Evolutionary conservation across 92 coral and sea anemone species (phyloP).

Genomic region (Porites rus): DNA sequence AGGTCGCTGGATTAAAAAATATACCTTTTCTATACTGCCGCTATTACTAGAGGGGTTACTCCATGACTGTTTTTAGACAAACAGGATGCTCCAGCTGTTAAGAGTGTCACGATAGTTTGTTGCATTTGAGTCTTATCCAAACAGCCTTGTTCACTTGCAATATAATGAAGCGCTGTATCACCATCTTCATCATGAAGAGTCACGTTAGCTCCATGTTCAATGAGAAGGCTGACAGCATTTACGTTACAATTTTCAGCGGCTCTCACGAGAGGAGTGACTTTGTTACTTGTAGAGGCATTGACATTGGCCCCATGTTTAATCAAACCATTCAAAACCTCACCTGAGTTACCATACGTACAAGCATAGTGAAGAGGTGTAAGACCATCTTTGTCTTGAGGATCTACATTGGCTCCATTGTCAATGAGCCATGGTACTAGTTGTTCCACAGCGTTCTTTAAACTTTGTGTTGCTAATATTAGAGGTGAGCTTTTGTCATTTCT

Average conservation of each 20-base stretch:
- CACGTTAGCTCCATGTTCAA: too few relatives aligned
- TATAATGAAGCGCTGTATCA: not conserved
- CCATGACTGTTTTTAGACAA: conserved; percentile 53
- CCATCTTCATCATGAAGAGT: too few relatives aligned
- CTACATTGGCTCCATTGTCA: conserved; percentile 62
- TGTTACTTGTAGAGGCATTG: not conserved
- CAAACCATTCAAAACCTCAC: not conserved
- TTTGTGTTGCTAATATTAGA: conserved; percentile 73
- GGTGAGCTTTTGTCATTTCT: conserved; percentile 79
- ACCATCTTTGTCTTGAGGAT: conserved; percentile 76
- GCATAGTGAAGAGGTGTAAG: conserved; percentile 76
- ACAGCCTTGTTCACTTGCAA: not conserved
- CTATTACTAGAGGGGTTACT: conserved; percentile 74
- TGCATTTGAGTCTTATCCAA: conserved; percentile 40
- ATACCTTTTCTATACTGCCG: conserved; percentile 36
- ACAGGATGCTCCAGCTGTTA: conserved; percentile 43
- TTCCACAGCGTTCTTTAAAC: conserved; percentile 67
- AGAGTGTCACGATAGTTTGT: conserved; percentile 60
- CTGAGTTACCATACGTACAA: not conserved
- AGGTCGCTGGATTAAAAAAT: conserved; percentile 45
- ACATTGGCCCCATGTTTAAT: not conserved
- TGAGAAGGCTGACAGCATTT: too few relatives aligned
- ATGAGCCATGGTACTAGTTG: conserved; percentile 46
- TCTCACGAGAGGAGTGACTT: not conserved
- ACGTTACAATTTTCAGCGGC: too few relatives aligned